Evolutionary conservation across 2,113 vertebrate genomes (phyloP), one percentile per base, ranked within the genome.

Genomic region (Lathamus discolor): DNA sequence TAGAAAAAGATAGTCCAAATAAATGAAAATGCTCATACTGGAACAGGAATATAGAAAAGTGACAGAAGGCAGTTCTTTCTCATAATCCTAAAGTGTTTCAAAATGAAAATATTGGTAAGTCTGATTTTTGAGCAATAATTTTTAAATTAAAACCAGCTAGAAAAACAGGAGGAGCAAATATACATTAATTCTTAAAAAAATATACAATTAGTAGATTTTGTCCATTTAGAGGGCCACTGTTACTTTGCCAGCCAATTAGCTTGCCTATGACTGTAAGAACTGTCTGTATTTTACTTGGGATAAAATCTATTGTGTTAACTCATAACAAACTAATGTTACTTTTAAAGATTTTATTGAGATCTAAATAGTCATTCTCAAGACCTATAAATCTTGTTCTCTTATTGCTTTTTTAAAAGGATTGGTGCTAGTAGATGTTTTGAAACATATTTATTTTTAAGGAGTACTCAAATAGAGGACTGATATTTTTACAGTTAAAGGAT

Each of bases 251-350:
- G 13, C 41, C 73, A 72, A 16, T 35, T 82, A 74, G 7, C 44
- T 83, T 83, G 31, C 33, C 28, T 78, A 25, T 83, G 17, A 41
- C 41, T 77, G 46, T 54, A 75, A 76, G 77, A 91, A 51, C 74
- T 96, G 63, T 55, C 75, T 62, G 94, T 77, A 77, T 94, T 97
- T 96, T 86, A 72, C 92, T 89, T 87, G 68, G 68, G 29, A 83
- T 93, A 76, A 95, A 90, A 95, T 95, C 81, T 83, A 93, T 92
- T 94, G 23, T 90, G 29, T 78, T 91, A 91, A 94, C 75, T 85
- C 51, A 49, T 76, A 44, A 84, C 41, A 54, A 95, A 88, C 37
- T 10, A 88, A 14, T 75, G 39, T 54, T 44, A 80, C 5, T 13
- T 83, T 86, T 66, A 63, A 90, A 93, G 48, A 78, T 73, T 59